Conservation (phyloP, 92 coral and sea anemone species). For the Metridium senile region DNA sequence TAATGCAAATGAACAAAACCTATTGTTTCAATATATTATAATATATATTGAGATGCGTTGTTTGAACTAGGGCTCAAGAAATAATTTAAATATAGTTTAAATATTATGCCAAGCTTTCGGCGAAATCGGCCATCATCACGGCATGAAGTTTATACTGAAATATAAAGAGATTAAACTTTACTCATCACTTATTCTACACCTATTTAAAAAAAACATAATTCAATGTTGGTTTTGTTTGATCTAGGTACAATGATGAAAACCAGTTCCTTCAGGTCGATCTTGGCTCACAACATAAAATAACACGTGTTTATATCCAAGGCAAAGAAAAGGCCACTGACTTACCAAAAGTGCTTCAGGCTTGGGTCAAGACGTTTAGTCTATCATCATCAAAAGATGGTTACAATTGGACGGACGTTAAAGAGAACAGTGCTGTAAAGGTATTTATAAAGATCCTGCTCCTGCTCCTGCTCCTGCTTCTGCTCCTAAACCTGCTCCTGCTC, state of each 20-base stretch:
- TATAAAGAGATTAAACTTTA: too few relatives aligned
- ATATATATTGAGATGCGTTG: too few relatives aligned
- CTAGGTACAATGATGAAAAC: slow-evolving; percentile 23
- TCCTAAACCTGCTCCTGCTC: not conserved
- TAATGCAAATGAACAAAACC: too few relatives aligned
- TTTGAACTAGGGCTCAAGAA: too few relatives aligned
- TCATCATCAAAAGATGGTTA: slow-evolving; percentile 37
- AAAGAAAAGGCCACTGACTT: slow-evolving; percentile 38
- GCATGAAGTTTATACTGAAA: too few relatives aligned
- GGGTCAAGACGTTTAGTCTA: slow-evolving; percentile 54
- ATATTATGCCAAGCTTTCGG: too few relatives aligned
- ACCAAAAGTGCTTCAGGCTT: slow-evolving; percentile 52
- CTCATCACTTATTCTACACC: too few relatives aligned
- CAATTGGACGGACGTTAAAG: slow-evolving; percentile 38
- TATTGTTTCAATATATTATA: too few relatives aligned
- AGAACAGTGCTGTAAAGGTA: slow-evolving; percentile 39
- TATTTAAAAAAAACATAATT: too few relatives aligned
- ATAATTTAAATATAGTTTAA: too few relatives aligned
- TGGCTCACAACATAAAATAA: slow-evolving; percentile 53
- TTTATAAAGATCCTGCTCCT: not conserved
- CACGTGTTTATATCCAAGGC: slow-evolving; percentile 63
- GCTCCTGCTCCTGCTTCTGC: not conserved
- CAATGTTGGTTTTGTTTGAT: not conserved
- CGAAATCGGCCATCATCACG: too few relatives aligned
- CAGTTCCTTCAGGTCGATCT: slow-evolving; percentile 76